Base-by-base conservation (phyloP, 2,113 vertebrate species). In the Pelecanus crispus region DNA sequence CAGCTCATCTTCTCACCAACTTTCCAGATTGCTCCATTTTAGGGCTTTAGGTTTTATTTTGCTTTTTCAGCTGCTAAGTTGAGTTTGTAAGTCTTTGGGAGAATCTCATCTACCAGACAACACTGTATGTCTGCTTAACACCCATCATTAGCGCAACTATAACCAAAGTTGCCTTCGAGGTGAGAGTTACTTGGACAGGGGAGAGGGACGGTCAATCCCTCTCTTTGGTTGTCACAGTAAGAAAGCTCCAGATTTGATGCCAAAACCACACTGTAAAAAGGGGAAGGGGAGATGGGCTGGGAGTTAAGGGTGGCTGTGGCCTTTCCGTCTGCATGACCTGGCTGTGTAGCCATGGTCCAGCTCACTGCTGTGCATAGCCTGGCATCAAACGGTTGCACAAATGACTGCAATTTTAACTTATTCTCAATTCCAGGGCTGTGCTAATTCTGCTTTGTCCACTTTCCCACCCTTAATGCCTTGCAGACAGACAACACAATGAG, bases 81-180 rank as follows among this genome's bases (percentile, higher is more conserved):
- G 52, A 75, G 75, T 47, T 91, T 90, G 50, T 52, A 88, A 88
- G 88, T 93, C 92, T 92, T 94, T 93, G 80, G 63, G 63, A 86
- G 72, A 86, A 86, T 44, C 61, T 63, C 47, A 62, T 17, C 82
- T 59, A 82, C 63, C 79, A 36, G 29, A 63, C 71, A 71, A 24
- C 1, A 3, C 49, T 45, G 61, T 15, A 8, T 25, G 40, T 45
- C n/a, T 38, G 65, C 38, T 67, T 42, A 66, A 53, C n/a, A 71
- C 9, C 38, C 68, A 72, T 8, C 66, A 34, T 22, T 36, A 91
- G 72, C 59, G 65, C 59, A 94, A 56, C 68, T 42, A n/a, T 3
- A 92, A 68, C 31, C 3, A 2, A 50, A 68, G 81, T 6, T 75
- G 88, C 63, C 63, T 50, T 22, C 38, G 61, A 88, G 50, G 32